Conservation (phyloP, 2,113 vertebrate genomes). For the Ammodytes marinus region DNA sequence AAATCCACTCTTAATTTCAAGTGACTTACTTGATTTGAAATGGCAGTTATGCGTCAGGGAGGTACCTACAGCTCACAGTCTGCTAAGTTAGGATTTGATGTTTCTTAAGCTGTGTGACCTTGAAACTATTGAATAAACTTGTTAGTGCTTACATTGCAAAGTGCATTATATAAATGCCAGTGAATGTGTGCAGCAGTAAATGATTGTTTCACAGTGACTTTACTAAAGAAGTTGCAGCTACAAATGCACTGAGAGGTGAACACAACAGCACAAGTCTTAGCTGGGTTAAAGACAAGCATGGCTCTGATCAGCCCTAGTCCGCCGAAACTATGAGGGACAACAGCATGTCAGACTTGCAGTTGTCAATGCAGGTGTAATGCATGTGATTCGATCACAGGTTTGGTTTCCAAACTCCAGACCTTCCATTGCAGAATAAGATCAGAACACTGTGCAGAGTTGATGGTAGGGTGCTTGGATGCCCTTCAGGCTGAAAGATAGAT, state of each 20-base stretch:
- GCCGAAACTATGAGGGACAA: neutral
- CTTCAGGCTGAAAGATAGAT: constrained; percentile 5
- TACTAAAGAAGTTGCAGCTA: neutral
- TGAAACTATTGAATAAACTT: neutral
- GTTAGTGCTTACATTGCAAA: neutral
- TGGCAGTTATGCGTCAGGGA: neutral
- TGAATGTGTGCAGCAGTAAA: neutral
- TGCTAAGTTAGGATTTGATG: neutral
- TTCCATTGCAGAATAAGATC: constrained; percentile 8
- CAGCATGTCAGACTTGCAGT: neutral
- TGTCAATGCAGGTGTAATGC: neutral
- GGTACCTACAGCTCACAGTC: neutral
- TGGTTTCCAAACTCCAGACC: constrained; percentile 5
- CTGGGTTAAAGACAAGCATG: neutral
- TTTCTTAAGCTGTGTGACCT: neutral
- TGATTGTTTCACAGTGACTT: neutral
- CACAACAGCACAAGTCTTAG: neutral
- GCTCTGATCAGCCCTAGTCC: neutral
- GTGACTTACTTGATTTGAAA: neutral
- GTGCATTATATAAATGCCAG: neutral
- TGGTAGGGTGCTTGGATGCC: neutral
- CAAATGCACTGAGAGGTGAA: neutral
- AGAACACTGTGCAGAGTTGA: constrained; percentile 1
- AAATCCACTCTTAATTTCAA: neutral
- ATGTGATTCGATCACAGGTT: neutral